Base-by-base conservation (phyloP, 2,113 vertebrate genomes). In the Pandion haliaetus region DNA sequence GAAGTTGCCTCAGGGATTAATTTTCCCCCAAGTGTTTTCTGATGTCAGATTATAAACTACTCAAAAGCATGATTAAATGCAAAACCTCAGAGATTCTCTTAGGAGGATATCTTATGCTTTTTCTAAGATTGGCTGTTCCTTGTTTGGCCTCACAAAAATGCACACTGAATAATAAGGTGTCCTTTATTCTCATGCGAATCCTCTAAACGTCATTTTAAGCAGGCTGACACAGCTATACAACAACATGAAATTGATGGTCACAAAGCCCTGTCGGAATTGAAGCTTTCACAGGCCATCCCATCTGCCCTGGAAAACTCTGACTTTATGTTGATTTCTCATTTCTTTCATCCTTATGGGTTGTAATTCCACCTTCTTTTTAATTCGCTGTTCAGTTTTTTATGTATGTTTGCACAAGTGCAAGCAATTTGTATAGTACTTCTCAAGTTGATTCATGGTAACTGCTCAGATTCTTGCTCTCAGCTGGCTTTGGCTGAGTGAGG, bases 151-250 rank as follows among this genome's bases (percentile, higher is more conserved):
- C 77, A 70, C 74, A 92, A 77, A 96, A 88, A 88, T 34, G 26
- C 40, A 49, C 3, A 2, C 77, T 80, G 90, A 86, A 91, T 90
- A 91, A 80, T 79, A 94, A 94, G 38, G 69, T 50, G 74, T 90
- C 82, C 67, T 93, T 88, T 94, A 90, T 77, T 96, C 88, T 90
- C 92, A 45, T 47, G 72, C 0, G 59, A 79, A 47, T 94, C 70
- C 79, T 83, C 62, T 80, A 96, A 96, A 96, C 93, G 95, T 96
- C 95, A 94, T 49, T 42, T 86, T 83, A 86, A 96, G 85, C 79
- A 83, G 87, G 79, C 89, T 89, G 86, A 91, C 84, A 93, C 77
- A 95, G 95, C 63, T 91, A 31, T 90, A 25, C 62, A 80, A 77
- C 74, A 80, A 63, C 20, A 6, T 10, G 44, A 70, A 86, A 91